Base-by-base conservation (phyloP, 2,888 invertebrate species). In the Sabatieria punctata region DNA sequence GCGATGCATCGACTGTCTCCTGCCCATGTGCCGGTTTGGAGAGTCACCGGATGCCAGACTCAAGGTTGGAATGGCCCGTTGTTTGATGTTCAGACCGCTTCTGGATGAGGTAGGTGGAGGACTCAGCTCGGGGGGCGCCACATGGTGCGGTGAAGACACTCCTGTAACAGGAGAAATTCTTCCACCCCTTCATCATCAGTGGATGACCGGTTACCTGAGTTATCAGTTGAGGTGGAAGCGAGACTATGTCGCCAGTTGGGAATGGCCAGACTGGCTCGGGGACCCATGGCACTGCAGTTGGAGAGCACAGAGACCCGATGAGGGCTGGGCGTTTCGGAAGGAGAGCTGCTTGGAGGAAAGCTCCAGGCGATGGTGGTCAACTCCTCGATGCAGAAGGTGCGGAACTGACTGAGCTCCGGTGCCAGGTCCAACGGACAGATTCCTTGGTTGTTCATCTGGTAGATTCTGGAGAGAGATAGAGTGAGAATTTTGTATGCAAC, bases 371-470 rank as follows among this genome's bases (percentile, higher is more conserved):
- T 8, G 22, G 53, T 52, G 49, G 60, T 58, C 15, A 63, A 48
- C 19, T 57, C 56, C 41, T 63, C 61, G 4, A 63, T 56, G 45
- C 61, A 63, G 44, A 70, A 69, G 52, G 68, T 67, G 60, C 75
- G 75, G 45, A 74, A 65, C 23, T 68, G 63, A 24, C 63, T 58
- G 37, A 75, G 61, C 43, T 71, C 68, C 3, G 73, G 72, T 35
- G 72, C 68, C 47, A 75, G 65, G 54, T 75, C 70, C 39, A 69
- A 64, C 8, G 76, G 72, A 27, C 72, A 65, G 30, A 73, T 66
- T 13, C 72, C 72, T 18, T 68, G 61, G 46, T 67, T 64, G 63
- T 76, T 75, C 49, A 61, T 60, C 41, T 58, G 57, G 39, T 56
- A 54, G 27, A 61, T 61, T 49, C 63, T 61, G 49, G 30, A 30